Base-by-base conservation (phyloP, 2,113 vertebrate species). In the human (Homo sapiens) region DNA sequence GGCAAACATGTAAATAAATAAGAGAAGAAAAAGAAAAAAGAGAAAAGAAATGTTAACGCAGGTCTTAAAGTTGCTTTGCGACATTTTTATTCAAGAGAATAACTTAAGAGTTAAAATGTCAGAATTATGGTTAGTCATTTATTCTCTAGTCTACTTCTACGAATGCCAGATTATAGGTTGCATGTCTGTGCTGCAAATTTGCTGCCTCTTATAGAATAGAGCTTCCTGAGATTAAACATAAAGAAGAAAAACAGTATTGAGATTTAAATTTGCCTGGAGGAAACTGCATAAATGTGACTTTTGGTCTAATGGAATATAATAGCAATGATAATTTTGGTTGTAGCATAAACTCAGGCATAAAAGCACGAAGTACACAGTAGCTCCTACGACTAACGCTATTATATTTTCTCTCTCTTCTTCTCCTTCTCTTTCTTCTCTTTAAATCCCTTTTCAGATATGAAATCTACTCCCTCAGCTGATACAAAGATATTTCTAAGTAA, bases 361-460 rank as follows among this genome's bases (percentile, higher is more conserved):
- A 84, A 70, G 18, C 18, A 88, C 50, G 27, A 40, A 61, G 9
- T 13, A 11, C 38, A 64, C 4, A 32, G 35, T 0, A 86, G 12
- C 16, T 95, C 66, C 13, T 64, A 27, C 10, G 59, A 10, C 5
- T 11, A 25, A 8, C 1, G 2, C 32, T 57, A 50, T 70, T 45
- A 12, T 23, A 20, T 45, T 55, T 79, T 70, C 32, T 75, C 14
- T 83, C 3, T 35, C 2, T 4, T 59, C 8, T 20, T 50, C 17
- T 70, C 7, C 25, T 23, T 20, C 6, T 50, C 4, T 22, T 75
- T 38, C 45, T 61, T 78, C 61, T 88, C 17, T 80, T 68, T 45
- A 75, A 90, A 96, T 90, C 13, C 57, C 13, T 91, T 85, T 88
- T 55, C 35, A 83, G 38, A 72, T 55, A 86, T 50, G 40, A 93